Base-by-base conservation (phyloP, 2,888 invertebrate genomes). In the Polylopha cassiicola region DNA sequence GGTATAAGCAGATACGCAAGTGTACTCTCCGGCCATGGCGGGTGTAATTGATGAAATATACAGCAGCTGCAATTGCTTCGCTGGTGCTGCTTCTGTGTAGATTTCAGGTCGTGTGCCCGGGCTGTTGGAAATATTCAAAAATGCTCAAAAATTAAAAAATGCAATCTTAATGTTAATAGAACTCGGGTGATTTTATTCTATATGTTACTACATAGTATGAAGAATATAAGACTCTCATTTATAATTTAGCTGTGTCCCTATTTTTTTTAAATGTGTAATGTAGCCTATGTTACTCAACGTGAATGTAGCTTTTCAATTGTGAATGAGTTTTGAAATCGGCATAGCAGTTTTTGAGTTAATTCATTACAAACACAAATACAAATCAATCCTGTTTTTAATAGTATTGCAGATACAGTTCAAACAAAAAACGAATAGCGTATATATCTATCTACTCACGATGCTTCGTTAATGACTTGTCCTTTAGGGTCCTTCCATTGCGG, bases 1-100 rank as follows among this genome's bases (percentile, higher is more conserved):
- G 44, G 94, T 92, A 74, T 95, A 95, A 43, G 87, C 90, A n/a
- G 93, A 94, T 15, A 88, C 88, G 65, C 96, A 96, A 45, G 90
- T 92, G 79, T 95, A 96, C 54, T 85, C 89, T 42, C 95, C 95
- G 20, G 90, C 92, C 87, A 95, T 92, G 39, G 91, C 88, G 49
- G 91, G 90, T 22, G 89, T 88, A 53, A 95, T 86, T 20, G 90
- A 89, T 31, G 90, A 88, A 67, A 95, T 93, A 70, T 94, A 91
- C 43, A 95, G 87, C 38, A 90, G 88, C 53, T 92, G 85, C 50
- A 89, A 89, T 38, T 86, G 82, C 61, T 90, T 91, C 22, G 88
- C 88, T 36, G 88, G 86, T 69, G 89, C 76, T 44, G 87, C 77
- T 61, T 92, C 92, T 38, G 91, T 90, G 72, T 90, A 91, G 82